Evolutionary conservation across 1,140 invertebrate species (phyloP).

Genomic region (Trachymyrmex septentrionalis): DNA sequence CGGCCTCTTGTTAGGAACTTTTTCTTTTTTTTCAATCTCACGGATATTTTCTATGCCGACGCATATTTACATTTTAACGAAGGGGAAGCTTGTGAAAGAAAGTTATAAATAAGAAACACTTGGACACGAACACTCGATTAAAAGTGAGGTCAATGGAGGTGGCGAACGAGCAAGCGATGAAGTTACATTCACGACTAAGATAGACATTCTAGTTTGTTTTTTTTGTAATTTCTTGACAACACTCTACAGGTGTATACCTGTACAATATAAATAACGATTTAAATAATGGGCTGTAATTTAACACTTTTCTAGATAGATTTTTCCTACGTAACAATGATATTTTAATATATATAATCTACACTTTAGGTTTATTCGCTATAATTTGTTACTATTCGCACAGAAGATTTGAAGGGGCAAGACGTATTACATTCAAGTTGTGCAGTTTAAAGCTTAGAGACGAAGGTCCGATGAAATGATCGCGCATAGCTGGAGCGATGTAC

Average conservation of each 20-base stretch:
- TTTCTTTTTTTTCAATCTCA: slow-evolving; percentile 43
- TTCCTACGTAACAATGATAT: no score
- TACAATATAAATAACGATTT: slow-evolving; percentile 26
- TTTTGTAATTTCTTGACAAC: background rate
- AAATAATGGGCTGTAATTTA: background rate
- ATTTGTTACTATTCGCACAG: background rate
- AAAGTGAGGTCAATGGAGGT: slow-evolving; percentile 43
- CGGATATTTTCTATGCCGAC: slow-evolving; percentile 51
- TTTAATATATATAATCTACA: background rate
- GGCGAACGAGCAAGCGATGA: background rate
- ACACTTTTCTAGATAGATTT: background rate
- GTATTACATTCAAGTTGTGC: background rate
- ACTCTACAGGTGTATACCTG: slow-evolving; percentile 8
- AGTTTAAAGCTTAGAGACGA: slow-evolving; percentile 10
- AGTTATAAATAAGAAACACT: slow-evolving; percentile 65
- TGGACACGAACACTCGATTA: slow-evolving; percentile 46
- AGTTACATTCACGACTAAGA: slow-evolving; percentile 29
- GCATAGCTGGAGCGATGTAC: slow-evolving; percentile 36
- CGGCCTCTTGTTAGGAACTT: slow-evolving; percentile 7
- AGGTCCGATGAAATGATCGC: slow-evolving; percentile 33
- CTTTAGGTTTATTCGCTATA: background rate
- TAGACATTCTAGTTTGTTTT: background rate
- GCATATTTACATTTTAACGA: slow-evolving; percentile 63
- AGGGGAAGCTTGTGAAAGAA: slow-evolving; percentile 40
- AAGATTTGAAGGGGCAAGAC: background rate